Percentiles rank a stretch among this genome's conserved stretches.
These are phyloP conservation scores for Ichneumoninae sp. DNA, from an alignment of 2,888 invertebrate genomes.

Conservation along the genomic window DNA sequence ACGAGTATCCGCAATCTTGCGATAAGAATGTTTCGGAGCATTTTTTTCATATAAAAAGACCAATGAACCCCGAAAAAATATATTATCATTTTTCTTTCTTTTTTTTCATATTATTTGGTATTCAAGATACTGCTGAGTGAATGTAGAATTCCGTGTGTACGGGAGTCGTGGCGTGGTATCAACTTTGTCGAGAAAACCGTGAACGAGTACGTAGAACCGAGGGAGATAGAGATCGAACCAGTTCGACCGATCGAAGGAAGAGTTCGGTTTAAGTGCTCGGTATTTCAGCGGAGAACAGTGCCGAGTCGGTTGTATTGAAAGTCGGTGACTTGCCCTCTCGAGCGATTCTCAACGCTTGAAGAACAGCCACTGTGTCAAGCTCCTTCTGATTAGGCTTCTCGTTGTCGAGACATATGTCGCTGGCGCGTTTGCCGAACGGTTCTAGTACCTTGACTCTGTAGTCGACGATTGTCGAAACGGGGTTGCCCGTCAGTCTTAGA, in stretches of 20 bases:
- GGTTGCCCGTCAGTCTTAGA: slow-evolving; percentile 95
- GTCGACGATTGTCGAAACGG: slow-evolving; percentile 93
- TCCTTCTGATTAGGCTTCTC: slow-evolving; percentile 94
- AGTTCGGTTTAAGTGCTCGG: slow-evolving; percentile 75
- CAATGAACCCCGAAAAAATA: slow-evolving; percentile 39
- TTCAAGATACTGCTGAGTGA: slow-evolving; percentile 51
- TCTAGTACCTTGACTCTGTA: slow-evolving; percentile 96
- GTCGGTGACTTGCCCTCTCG: slow-evolving; percentile 89
- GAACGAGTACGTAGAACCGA: neutral
- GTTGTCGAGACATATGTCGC: slow-evolving; percentile 94
- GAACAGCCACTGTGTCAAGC: slow-evolving; percentile 95
- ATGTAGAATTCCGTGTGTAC: slow-evolving; percentile 19
- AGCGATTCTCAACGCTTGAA: slow-evolving; percentile 94
- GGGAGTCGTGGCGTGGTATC: neutral
- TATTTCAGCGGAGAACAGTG: slow-evolving; percentile 81
- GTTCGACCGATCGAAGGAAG: neutral
- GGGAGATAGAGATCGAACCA: neutral
- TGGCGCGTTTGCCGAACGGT: slow-evolving; percentile 93
- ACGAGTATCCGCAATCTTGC: neutral
- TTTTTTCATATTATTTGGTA: slow-evolving; percentile 51
- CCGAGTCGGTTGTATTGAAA: slow-evolving; percentile 86
- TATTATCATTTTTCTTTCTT: slow-evolving; percentile 34
- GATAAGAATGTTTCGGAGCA: slow-evolving; percentile 9
- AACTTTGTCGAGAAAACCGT: neutral
- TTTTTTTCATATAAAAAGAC: slow-evolving; percentile 20